phyloP scores from a whole-genome alignment of 2,113 vertebrate species.

The Thinocorus orbignyianus region DNA sequence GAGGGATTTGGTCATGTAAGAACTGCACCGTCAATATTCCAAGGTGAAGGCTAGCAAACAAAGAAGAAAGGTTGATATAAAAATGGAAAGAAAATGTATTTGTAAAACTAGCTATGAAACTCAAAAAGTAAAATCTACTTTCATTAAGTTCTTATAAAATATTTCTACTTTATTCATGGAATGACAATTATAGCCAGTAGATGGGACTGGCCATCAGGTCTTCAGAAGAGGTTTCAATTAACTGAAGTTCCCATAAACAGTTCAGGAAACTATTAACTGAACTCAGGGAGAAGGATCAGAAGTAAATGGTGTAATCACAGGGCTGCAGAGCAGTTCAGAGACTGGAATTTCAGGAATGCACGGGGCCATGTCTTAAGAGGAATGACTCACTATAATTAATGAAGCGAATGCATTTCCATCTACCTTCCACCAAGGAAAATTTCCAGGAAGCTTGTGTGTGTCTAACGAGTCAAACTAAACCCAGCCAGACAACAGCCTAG shows the following conservation, averaged over 20 bases:
- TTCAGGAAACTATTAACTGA: neutral
- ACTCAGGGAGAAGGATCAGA: neutral
- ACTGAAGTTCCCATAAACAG: neutral
- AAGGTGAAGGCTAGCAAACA: neutral
- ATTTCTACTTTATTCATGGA: neutral
- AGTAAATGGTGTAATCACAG: neutral
- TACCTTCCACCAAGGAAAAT: neutral
- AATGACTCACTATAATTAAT: slow-evolving; percentile 4
- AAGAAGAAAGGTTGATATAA: neutral
- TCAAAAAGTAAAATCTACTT: neutral
- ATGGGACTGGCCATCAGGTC: neutral
- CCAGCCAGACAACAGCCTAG: neutral
- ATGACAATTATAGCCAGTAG: neutral
- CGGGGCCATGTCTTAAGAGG: neutral
- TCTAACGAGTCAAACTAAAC: neutral
- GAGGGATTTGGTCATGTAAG: neutral
- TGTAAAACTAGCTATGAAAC: neutral
- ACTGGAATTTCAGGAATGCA: slow-evolving; percentile 59
- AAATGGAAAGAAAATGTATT: neutral
- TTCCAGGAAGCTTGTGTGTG: neutral
- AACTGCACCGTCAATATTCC: neutral
- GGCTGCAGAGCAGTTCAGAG: neutral
- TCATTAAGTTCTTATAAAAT: neutral
- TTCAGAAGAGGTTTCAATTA: neutral
- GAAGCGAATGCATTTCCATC: neutral